Base-by-base conservation (phyloP, 2,888 invertebrate species). In the Euplagia quadripunctaria region DNA sequence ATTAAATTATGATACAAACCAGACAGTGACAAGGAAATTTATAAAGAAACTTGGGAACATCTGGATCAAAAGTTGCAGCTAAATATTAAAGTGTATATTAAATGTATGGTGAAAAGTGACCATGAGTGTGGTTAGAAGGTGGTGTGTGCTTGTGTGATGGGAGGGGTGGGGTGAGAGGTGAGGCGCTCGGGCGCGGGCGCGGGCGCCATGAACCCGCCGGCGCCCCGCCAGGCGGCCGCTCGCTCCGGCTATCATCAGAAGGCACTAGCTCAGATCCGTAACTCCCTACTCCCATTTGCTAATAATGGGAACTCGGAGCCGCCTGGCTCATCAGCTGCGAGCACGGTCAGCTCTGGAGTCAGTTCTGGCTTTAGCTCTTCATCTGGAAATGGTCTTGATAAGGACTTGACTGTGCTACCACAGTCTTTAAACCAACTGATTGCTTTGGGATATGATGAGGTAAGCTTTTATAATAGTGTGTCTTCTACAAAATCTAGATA, bases 181-280 rank as follows among this genome's bases (percentile, higher is more conserved):
- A 92, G 93, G 94, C 93, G 96, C 96, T 96, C 96, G 93, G 94
- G 93, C 93, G 93, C 96, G 93, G 94, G 93, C 93, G 93, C 91
- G 92, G 94, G 96, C 96, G 96, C 94, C 94, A 97, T 97, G 97
- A 97, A 96, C 96, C 96, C 96, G 93, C 96, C 96, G 94, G 96
- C 96, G 93, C 96, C 96, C 94, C 95, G 95, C 94, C 96, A 96
- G 93, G 94, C 97, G 95, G 97, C 97, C 94, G 97, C 97, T 96
- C 97, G 97, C 95, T 96, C 97, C 96, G 97, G 97, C 96, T 98
- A 98, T 95, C 97, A 97, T 95, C 98, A 98, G 94, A 98, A 98
- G 96, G 98, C 98, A 91, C 97, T 98, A 94, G 98, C 98, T 94
- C 97, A 98, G 94, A 98, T 98, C 89, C 97, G 98, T 86, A 98